Percentiles rank a stretch among this genome's conserved stretches.
Conservation (phyloP, 2,888 invertebrate genomes). For the Callimorpha dominula region DNA sequence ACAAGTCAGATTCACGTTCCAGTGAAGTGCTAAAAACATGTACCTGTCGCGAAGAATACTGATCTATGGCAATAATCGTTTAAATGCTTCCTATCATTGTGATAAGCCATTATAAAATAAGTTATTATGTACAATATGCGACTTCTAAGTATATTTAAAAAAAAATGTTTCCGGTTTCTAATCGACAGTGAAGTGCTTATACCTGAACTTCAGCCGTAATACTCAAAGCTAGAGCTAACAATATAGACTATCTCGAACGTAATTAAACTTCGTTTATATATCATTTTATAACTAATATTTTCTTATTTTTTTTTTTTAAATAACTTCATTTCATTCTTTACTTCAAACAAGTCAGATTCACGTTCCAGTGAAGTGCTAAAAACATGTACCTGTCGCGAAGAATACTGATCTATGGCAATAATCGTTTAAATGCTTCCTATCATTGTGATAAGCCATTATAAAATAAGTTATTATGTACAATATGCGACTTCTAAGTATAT, state of each 20-base stretch:
- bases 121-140: no score
- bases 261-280: slow-evolving; percentile 47
- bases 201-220: slow-evolving; percentile 64
- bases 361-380: not conserved
- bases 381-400: not conserved
- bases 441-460: no score
- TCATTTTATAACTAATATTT: slow-evolving; percentile 17
- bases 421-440: no score
- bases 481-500: no score
- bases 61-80: no score
- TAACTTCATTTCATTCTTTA: not conserved
- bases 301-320: not conserved
- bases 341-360: not conserved
- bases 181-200: no score
- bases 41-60: not conserved
- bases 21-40: not conserved
- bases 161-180: no score
- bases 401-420: no score
- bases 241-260: slow-evolving; percentile 35
- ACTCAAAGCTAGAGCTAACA: slow-evolving; percentile 32
- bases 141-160: no score
- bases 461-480: no score
- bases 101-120: no score
- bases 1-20: not conserved
- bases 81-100: no score